A percentile compares a stretch with the other conserved stretches of the same genome.
Conservation (phyloP, 1,140 invertebrate species). For the Kradibia gibbosae region DNA sequence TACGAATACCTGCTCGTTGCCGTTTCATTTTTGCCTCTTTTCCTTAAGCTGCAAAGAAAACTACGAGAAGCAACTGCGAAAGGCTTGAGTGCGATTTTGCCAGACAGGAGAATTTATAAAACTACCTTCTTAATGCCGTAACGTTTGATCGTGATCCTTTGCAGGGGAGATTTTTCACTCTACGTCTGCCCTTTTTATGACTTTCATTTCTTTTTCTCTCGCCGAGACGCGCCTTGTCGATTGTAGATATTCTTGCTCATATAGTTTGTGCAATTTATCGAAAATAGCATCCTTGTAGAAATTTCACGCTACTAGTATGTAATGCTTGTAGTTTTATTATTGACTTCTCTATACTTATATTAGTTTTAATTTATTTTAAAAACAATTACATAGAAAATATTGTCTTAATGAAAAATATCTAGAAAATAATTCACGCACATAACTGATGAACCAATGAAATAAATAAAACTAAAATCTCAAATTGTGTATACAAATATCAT, state of each 20-base stretch:
- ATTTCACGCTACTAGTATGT: not conserved
- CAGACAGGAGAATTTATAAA: conserved; percentile 29
- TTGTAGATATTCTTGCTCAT: not conserved
- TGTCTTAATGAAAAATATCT: not conserved
- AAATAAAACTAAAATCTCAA: not conserved
- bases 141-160: conserved; percentile 13
- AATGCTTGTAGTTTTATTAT: not conserved
- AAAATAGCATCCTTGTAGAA: not conserved
- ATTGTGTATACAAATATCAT: not conserved
- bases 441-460: not conserved
- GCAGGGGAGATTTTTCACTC: not conserved
- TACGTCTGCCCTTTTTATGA: not conserved
- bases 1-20: not conserved
- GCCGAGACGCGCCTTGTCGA: not conserved
- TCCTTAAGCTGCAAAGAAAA: not conserved
- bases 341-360: too few species aligned
- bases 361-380: not conserved
- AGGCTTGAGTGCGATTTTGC: conserved; percentile 4
- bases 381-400: not conserved
- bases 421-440: not conserved
- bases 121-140: conserved; percentile 21
- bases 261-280: not conserved
- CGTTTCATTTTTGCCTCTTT: not conserved
- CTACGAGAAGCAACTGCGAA: not conserved
- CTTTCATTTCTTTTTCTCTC: conserved; percentile 2